These are phyloP conservation scores for Sinelater perroti DNA, from an alignment of 2,888 invertebrate species.

Conservation along the genomic window DNA sequence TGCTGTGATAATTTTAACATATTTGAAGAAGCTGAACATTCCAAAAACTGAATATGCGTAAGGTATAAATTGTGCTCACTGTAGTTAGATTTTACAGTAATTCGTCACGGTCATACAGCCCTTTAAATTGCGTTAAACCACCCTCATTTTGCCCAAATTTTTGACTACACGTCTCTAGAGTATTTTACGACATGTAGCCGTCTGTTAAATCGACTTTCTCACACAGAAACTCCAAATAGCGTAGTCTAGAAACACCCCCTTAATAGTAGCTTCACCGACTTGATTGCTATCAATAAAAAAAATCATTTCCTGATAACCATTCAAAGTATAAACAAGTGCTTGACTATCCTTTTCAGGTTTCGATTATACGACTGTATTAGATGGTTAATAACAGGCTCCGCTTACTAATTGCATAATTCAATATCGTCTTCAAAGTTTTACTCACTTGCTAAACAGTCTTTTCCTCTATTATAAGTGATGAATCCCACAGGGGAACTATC, in stretches of 20 bases:
- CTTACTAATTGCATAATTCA: slow-evolving; percentile 61
- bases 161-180: slow-evolving; percentile 65
- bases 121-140: slow-evolving; percentile 6
- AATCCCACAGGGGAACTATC: slow-evolving; percentile 43
- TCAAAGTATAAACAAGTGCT: slow-evolving; percentile 68
- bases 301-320: slow-evolving; percentile 68
- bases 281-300: slow-evolving; percentile 57
- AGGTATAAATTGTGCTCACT: too few species aligned
- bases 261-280: slow-evolving; percentile 53
- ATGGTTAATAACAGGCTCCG: slow-evolving; percentile 61
- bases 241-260: slow-evolving; percentile 28
- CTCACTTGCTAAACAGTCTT: slow-evolving; percentile 54
- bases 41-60: too few species aligned
- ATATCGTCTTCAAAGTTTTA: slow-evolving; percentile 60
- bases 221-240: slow-evolving; percentile 72
- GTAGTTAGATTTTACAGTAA: too few species aligned
- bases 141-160: slow-evolving; percentile 64
- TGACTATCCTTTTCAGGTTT: slow-evolving; percentile 62
- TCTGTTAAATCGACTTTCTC: slow-evolving; percentile 76
- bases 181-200: slow-evolving; percentile 55
- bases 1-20: too few species aligned
- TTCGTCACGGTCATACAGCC: too few species aligned
- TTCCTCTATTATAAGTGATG: slow-evolving; percentile 57
- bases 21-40: too few species aligned
- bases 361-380: slow-evolving; percentile 56